Evolutionary conservation across 2,888 invertebrate genomes (phyloP).

Genomic region (Piscicola geometra): DNA sequence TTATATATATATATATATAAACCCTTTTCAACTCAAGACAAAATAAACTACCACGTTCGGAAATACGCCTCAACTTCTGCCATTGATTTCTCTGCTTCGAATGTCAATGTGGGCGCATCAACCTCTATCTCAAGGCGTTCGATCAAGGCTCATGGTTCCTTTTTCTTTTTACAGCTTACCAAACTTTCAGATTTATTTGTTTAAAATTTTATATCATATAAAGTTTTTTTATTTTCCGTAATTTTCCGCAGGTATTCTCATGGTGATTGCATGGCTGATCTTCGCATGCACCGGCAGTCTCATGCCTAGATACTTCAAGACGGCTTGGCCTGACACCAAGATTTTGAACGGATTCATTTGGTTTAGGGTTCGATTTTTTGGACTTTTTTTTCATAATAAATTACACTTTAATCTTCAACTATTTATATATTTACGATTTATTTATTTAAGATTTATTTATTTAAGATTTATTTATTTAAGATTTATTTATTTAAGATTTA

Average conservation of each 20-base stretch:
- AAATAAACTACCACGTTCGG: neutral
- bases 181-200: neutral
- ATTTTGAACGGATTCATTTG: conserved; percentile 9
- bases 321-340: conserved; percentile 27
- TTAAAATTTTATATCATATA: neutral
- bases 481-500: no score
- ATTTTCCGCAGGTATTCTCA: conserved; percentile 17
- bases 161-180: neutral
- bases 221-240: neutral
- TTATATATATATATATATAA: neutral
- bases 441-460: no score
- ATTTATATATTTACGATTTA: no score
- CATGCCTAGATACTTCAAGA: conserved; percentile 28
- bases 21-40: neutral
- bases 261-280: conserved; percentile 33
- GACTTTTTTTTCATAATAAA: no score
- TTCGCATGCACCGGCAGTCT: conserved; percentile 17
- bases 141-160: neutral
- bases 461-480: no score
- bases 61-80: neutral
- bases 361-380: conserved; percentile 22
- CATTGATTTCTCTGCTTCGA: neutral
- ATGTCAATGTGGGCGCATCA: neutral
- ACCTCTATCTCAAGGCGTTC: neutral
- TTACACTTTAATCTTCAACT: no score